Conservation (phyloP, 2,113 vertebrate genomes). For the Heloderma charlesbogerti region DNA sequence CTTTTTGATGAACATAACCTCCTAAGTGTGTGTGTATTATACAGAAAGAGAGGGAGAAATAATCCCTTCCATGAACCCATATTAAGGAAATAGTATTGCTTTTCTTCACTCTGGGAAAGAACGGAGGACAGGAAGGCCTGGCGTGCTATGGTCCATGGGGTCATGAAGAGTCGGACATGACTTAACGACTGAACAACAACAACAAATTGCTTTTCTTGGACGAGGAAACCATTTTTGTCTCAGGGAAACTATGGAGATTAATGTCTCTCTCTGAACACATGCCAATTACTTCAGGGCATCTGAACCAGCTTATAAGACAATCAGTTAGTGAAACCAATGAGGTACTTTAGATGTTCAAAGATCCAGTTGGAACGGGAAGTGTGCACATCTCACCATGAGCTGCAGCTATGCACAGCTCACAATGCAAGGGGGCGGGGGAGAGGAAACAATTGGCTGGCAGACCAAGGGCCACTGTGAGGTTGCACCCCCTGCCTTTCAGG, state of each 20-base stretch:
- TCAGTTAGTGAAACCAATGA: not conserved
- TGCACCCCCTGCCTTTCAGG: too few species aligned
- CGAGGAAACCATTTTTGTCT: slow-evolving; percentile 31
- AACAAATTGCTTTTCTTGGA: slow-evolving; percentile 52
- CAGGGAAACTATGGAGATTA: not conserved
- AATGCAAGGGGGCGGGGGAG: not conserved
- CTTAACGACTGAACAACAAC: too few species aligned
- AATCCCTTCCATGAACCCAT: slow-evolving; percentile 37
- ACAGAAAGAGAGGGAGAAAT: too few species aligned
- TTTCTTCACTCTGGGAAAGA: too few species aligned
- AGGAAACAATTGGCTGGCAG: not conserved
- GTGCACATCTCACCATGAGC: not conserved
- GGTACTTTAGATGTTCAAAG: not conserved
- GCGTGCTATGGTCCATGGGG: too few species aligned
- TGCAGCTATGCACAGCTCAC: not conserved
- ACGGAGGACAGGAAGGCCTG: too few species aligned
- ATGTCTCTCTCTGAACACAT: not conserved
- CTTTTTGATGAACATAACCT: too few species aligned
- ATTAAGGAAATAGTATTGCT: slow-evolving; percentile 28
- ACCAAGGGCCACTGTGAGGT: not conserved
- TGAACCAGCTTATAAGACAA: not conserved
- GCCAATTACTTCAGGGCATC: slow-evolving; percentile 19
- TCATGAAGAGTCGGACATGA: too few species aligned
- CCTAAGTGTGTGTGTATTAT: too few species aligned
- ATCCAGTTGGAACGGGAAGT: not conserved